Percentiles rank a stretch among this genome's conserved stretches.
Conservation (phyloP, 2,797 vertebrate genomes). For the Cynodonichthys magdalenae region DNA sequence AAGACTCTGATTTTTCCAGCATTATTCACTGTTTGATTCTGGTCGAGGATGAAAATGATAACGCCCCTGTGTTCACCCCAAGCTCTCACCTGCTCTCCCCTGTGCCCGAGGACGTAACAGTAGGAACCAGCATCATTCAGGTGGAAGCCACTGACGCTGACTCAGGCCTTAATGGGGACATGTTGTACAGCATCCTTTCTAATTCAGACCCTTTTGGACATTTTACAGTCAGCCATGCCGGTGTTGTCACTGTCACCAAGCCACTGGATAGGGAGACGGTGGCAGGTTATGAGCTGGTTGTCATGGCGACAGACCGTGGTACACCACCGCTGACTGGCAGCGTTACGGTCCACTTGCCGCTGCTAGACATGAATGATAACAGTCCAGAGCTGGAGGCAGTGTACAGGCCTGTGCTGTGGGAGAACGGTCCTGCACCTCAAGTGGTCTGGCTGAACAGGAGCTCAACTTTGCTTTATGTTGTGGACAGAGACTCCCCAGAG, state of each 20-base stretch:
- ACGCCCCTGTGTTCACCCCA: constrained; percentile 83
- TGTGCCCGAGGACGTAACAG: constrained; percentile 80
- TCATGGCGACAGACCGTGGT: constrained; percentile 87
- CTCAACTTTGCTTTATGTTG: constrained; percentile 83
- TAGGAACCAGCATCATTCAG: constrained; percentile 81
- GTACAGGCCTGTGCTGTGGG: constrained; percentile 88
- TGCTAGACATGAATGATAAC: constrained; percentile 90
- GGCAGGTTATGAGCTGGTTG: constrained; percentile 79
- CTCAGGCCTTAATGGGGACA: constrained; percentile 83
- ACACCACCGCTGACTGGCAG: constrained; percentile 83
- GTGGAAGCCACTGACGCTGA: constrained; percentile 84
- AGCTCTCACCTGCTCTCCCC: constrained; percentile 73
- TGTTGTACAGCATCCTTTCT: constrained; percentile 82
- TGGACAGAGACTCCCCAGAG: constrained; percentile 84
- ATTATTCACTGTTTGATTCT: constrained; percentile 83
- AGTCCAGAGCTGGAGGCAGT: constrained; percentile 84
- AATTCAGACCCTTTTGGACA: constrained; percentile 81
- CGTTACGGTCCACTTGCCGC: constrained; percentile 79
- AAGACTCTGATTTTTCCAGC: constrained; percentile 87
- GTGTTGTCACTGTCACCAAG: constrained; percentile 79
- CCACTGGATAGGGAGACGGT: constrained; percentile 83
- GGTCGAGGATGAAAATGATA: constrained; percentile 89
- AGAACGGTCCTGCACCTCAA: constrained; percentile 84
- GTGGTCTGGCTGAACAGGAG: constrained; percentile 82
- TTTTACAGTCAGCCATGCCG: constrained; percentile 81